Evolutionary conservation across 2,113 vertebrate genomes (phyloP), one percentile per base, ranked within the genome.

Genomic region (Cyanocitta stelleri): DNA sequence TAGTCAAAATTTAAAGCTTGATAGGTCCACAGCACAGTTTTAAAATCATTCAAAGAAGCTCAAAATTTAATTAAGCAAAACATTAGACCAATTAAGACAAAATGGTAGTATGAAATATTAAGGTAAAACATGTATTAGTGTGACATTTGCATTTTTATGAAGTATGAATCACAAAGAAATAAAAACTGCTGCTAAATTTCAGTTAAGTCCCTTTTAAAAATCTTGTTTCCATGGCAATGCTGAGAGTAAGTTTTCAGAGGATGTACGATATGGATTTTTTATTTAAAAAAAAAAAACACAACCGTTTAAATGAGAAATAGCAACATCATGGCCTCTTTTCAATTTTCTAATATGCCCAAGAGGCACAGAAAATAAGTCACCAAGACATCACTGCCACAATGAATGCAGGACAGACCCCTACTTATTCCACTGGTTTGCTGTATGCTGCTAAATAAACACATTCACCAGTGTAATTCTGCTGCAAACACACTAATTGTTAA

Each of bases 141-240:
- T 98, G 97, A 98, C 97, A 98, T 98, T 98, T 98, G 97, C 98
- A 98, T 98, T 98, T 98, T 98, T 97, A 98, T 98, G 95, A 98
- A 98, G 96, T 97, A 98, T 98, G 98, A 98, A 97, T 98, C 97
- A 98, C 97, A 97, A 97, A 97, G 97, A 98, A 98, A 97, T 98
- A 98, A 98, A 98, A 98, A 97, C 98, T 98, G 97, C 97, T 97
- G 95, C 95, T 97, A 98, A 98, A 98, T 98, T 98, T 98, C 97
- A 95, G 97, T 98, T 97, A 98, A 98, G 97, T 96, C 95, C 73
- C 95, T 97, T 98, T 97, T 97, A 95, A 98, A 98, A 98, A 97
- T 97, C 97, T 96, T 97, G 98, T 98, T 98, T 97, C 98, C 98
- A 98, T 98, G 97, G 98, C 95, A 97, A 98, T 98, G 87, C 93